Conservation (phyloP, 2,797 vertebrate genomes). For the Pampus argenteus region DNA sequence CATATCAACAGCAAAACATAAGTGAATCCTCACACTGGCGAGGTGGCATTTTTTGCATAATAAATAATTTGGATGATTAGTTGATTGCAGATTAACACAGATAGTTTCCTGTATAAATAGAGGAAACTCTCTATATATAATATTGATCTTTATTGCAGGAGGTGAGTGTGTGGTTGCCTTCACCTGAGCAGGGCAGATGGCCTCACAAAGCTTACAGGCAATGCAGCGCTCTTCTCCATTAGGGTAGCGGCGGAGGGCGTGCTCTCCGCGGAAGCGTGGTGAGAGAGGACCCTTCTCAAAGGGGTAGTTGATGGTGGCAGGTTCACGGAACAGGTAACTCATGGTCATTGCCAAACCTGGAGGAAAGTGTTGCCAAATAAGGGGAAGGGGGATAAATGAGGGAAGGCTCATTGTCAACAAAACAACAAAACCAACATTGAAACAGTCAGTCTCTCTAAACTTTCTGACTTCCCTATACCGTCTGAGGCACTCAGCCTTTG, state of each 20-base stretch:
- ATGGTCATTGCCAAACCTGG: constrained; percentile 92
- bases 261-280: constrained; percentile 95
- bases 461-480: not conserved
- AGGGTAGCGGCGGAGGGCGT: constrained; percentile 91
- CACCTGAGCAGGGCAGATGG: constrained; percentile 96
- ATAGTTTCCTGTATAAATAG: not conserved
- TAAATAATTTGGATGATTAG: no score
- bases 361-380: not conserved
- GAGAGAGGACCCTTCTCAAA: constrained; percentile 98
- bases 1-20: no score
- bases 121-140: no score
- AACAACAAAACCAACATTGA: not conserved
- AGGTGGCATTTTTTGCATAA: no score
- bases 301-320: constrained; percentile 97
- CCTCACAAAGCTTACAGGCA: constrained; percentile 96
- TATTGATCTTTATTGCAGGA: not conserved
- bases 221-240: constrained; percentile 97
- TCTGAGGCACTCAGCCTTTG: not conserved
- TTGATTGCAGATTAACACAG: not conserved
- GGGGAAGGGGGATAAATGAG: no score
- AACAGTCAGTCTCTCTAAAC: not conserved
- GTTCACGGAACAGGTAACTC: constrained; percentile 95
- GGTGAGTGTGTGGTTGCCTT: constrained; percentile 52
- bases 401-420: not conserved
- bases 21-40: no score